Base-by-base conservation (phyloP, 2,113 vertebrate genomes). In the Tachysurus vachellii region DNA sequence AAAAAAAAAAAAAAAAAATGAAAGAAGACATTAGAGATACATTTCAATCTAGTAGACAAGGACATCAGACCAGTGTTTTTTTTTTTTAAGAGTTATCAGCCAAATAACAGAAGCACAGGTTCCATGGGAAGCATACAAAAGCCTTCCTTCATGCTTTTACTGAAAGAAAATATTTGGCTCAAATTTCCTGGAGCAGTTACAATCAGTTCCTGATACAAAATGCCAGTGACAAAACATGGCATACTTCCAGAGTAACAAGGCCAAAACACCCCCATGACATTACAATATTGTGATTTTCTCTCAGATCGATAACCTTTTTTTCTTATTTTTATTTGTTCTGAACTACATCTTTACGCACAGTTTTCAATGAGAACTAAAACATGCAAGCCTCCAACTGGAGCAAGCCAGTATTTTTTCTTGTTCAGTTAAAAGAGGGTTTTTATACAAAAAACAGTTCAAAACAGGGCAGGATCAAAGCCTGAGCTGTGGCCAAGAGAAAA, bases 271-370 rank as follows among this genome's bases (percentile, higher is more conserved):
- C 87, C 44, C 86, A 87, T 92, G 86, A 57, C 77, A 88, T 84
- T 76, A 66, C 80, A 56, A 57, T 86, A 86, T 88, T 54, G 90
- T 64, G 90, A 91, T 92, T 89, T 85, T 81, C 80, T 82, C 75
- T 66, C 4, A 68, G 88, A 92, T 93, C 91, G 90, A 92, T 93
- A 89, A 31, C 82, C 84, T 57, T 66, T 50, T 50, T 50, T 50
- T 50, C 8, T 50, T 50, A 5, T 50, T 50, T 50, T 9, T 80
- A 80, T 53, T 76, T 66, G 26, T 50, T 50, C 59, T 7, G 50
- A 54, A 80, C 64, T 59, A 59, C 70, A 47, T 57, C 53, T 89
- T 87, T 31, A 83, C 75, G 76, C 11, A 26, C 19, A 61, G 13
- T 79, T 53, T 57, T 79, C 26, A 57, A 70, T 31, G 47, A 83